Evolutionary conservation across 2,888 invertebrate genomes (phyloP).

Genomic region (Crematogaster levior): DNA sequence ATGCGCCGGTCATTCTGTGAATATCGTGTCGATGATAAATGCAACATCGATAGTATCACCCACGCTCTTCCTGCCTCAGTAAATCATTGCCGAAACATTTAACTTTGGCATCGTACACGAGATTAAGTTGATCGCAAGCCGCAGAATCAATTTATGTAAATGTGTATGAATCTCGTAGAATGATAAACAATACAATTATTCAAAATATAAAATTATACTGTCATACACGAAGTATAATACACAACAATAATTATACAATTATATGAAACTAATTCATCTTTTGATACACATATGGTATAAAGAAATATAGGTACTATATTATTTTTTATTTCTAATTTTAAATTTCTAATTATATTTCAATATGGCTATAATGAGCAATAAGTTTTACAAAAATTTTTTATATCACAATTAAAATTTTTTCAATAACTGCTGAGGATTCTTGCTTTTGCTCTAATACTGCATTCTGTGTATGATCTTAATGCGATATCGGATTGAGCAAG

Average conservation of each 20-base stretch:
- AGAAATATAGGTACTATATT: background rate
- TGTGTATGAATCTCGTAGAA: conserved; percentile 13
- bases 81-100: conserved; percentile 84
- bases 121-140: conserved; percentile 40
- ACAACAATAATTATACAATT: background rate
- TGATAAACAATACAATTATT: too few relatives aligned
- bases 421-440: background rate
- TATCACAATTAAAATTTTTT: background rate
- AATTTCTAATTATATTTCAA: conserved; percentile 7
- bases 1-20: conserved; percentile 47
- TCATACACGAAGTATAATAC: background rate
- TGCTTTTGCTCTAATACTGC: background rate
- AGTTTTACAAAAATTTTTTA: background rate
- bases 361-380: background rate
- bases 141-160: conserved; percentile 32
- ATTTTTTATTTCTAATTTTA: background rate
- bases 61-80: conserved; percentile 75
- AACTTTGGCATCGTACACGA: conserved; percentile 71
- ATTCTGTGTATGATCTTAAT: conserved; percentile 54
- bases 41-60: conserved; percentile 75
- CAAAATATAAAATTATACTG: background rate
- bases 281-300: background rate
- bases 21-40: conserved; percentile 69
- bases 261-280: background rate
- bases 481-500: conserved; percentile 47